Percentiles rank a stretch among this genome's conserved stretches.
These are phyloP conservation scores for Oxyruncus cristatus DNA, from an alignment of 2,113 vertebrate genomes.

Conservation along the genomic window DNA sequence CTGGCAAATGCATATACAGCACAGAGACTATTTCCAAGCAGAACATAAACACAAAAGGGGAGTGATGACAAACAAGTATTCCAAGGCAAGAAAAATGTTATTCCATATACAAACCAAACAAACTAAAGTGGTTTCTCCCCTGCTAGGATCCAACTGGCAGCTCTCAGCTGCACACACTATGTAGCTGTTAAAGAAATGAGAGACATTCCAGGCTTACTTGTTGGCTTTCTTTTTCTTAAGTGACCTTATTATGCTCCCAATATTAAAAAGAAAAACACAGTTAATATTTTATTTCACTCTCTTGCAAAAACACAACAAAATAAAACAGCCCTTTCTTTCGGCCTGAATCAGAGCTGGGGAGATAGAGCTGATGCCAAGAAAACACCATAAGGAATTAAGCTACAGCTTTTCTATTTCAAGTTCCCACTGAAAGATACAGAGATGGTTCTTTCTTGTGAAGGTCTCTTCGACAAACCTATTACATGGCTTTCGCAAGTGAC, in stretches of 20 bases:
- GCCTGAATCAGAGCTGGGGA: neutral
- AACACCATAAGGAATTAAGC: neutral
- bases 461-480: slow-evolving; percentile 1
- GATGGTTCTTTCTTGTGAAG: neutral
- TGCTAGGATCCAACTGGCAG: slow-evolving; percentile 59
- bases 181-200: slow-evolving; percentile 57
- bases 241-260: slow-evolving; percentile 22
- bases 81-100: slow-evolving; percentile 67
- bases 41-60: slow-evolving; percentile 61
- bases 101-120: slow-evolving; percentile 64
- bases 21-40: slow-evolving; percentile 44
- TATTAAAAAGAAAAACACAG: slow-evolving; percentile 50
- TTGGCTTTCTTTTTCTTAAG: slow-evolving; percentile 41
- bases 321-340: neutral
- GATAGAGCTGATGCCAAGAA: slow-evolving; percentile 9
- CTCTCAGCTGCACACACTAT: slow-evolving; percentile 47
- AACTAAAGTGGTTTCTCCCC: slow-evolving; percentile 64
- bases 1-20: slow-evolving; percentile 57
- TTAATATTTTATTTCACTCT: slow-evolving; percentile 39
- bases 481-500: neutral
- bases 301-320: slow-evolving; percentile 27
- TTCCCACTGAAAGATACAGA: neutral
- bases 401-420: neutral
- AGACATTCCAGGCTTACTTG: slow-evolving; percentile 29
- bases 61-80: slow-evolving; percentile 69